Percentiles rank a stretch among this genome's conserved stretches.
Evolutionary conservation across 2,113 vertebrate genomes (phyloP).

Genomic region (Mormyrus iriodes): DNA sequence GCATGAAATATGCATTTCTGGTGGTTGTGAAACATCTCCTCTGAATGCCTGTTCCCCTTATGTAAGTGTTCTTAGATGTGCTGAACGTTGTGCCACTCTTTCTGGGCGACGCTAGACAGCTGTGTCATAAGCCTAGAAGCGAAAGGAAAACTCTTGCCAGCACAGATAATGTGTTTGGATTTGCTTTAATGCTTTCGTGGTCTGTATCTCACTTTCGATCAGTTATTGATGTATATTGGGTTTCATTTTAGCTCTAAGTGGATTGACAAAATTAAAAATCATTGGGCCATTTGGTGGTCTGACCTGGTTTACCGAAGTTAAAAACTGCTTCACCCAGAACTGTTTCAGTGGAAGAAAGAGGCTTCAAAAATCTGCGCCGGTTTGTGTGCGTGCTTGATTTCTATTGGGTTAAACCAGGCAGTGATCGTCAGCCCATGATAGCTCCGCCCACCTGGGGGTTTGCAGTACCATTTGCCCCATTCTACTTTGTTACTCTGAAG

Average conservation of each 20-base stretch:
- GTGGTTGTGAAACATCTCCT: neutral
- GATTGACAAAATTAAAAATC: neutral
- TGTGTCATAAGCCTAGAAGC: neutral
- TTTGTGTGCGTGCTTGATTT: neutral
- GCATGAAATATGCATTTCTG: neutral
- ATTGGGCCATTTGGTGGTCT: neutral
- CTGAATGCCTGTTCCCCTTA: neutral
- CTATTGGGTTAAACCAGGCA: neutral
- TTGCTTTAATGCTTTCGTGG: neutral
- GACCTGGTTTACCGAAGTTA: neutral
- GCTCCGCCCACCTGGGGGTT: neutral
- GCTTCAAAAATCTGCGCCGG: neutral
- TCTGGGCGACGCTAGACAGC: neutral
- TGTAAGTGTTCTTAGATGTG: constrained; percentile 1
- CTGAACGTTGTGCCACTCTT: neutral
- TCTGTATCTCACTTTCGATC: neutral
- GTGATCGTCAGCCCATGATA: neutral
- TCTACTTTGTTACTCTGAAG: neutral
- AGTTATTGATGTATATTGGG: neutral
- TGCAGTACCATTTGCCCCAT: neutral
- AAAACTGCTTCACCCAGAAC: neutral
- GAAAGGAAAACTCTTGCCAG: neutral
- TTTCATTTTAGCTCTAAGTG: neutral
- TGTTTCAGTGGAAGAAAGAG: neutral
- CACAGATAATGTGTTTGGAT: constrained; percentile 4